Evolutionary conservation across 2,113 vertebrate species (phyloP).

Genomic region (Hippocampus comes): DNA sequence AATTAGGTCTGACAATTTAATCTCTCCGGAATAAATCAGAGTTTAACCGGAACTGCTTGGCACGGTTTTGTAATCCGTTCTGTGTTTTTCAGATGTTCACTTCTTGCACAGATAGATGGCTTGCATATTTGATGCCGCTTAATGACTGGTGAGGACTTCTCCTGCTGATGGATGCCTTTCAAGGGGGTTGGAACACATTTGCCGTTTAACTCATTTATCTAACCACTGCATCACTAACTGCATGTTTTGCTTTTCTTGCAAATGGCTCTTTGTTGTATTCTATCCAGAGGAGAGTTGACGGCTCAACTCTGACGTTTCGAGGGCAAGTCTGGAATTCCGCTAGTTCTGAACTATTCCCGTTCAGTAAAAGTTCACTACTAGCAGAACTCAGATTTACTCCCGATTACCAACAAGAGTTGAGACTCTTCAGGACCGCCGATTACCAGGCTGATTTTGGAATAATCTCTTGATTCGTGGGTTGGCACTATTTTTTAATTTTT

Average conservation of each 20-base stretch:
- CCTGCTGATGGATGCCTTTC: conserved; percentile 26
- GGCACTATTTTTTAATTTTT: background rate
- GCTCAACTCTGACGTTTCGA: conserved; percentile 44
- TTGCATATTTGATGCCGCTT: conserved; percentile 12
- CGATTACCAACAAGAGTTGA: conserved; percentile 44
- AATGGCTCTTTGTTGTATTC: background rate
- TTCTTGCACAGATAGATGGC: conserved; percentile 16
- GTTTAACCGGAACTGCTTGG: conserved; percentile 52
- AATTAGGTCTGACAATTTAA: conserved; percentile 69
- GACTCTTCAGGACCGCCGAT: background rate
- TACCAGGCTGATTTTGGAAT: background rate
- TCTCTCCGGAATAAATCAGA: conserved; percentile 52
- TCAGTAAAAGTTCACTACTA: conserved; percentile 80
- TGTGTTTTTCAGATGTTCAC: conserved; percentile 16
- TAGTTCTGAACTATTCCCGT: conserved; percentile 79
- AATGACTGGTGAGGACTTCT: conserved; percentile 13
- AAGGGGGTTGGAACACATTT: conserved; percentile 19
- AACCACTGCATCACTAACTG: background rate
- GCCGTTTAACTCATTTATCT: background rate
- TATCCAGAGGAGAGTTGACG: background rate
- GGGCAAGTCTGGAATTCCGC: conserved; percentile 78
- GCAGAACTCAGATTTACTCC: conserved; percentile 78
- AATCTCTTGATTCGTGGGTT: background rate
- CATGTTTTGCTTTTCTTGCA: background rate
- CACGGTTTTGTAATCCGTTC: conserved; percentile 52